These are phyloP conservation scores for Balaenoptera acutorostrata DNA, from an alignment of 2,113 vertebrate species.

Conservation along the genomic window DNA sequence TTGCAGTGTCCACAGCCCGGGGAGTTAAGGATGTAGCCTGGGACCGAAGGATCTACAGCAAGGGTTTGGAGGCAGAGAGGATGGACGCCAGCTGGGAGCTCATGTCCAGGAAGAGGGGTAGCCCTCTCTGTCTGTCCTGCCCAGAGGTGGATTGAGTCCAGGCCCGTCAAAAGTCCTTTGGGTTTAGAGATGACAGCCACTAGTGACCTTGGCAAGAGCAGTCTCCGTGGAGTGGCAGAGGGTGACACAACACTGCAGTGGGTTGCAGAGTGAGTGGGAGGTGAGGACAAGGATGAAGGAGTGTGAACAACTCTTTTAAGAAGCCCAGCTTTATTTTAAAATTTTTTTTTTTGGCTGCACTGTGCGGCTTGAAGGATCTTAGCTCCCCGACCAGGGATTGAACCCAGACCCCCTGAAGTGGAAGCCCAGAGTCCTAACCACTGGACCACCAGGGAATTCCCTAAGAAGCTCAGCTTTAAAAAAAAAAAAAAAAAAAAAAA, in stretches of 20 bases:
- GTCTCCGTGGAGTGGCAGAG: neutral
- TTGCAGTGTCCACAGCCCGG: neutral
- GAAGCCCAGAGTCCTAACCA: too few species aligned
- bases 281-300: neutral
- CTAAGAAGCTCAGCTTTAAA: neutral
- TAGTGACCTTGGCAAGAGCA: neutral
- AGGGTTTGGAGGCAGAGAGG: neutral
- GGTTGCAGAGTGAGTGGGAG: neutral
- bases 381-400: too few species aligned
- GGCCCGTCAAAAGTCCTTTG: neutral
- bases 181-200: neutral
- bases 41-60: neutral
- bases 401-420: too few species aligned
- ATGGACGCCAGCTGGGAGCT: neutral
- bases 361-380: too few species aligned
- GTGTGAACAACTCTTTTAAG: neutral
- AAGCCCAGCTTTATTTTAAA: neutral
- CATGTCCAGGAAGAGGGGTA: neutral
- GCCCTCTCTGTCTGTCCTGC: neutral
- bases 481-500: neutral
- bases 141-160: neutral
- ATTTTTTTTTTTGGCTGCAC: too few species aligned
- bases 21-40: neutral
- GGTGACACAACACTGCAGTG: neutral
- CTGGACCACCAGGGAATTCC: too few species aligned